These are phyloP conservation scores for Epinephelus coioides DNA, from an alignment of 2,797 vertebrate genomes.

Conservation along the genomic window DNA sequence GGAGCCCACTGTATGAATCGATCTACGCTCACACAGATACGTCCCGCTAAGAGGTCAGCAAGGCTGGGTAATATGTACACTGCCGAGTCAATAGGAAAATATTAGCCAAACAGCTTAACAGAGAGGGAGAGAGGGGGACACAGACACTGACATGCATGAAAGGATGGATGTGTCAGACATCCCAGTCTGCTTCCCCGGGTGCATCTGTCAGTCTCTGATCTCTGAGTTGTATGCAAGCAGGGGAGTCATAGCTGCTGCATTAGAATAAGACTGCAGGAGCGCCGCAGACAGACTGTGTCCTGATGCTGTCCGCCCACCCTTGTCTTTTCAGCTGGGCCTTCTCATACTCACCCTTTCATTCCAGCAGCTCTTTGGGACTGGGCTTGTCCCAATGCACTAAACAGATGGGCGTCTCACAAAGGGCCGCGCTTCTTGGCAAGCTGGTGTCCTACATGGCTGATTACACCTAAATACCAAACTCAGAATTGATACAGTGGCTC, in stretches of 20 bases:
- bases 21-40: constrained; percentile 70
- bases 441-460: constrained; percentile 98
- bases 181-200: constrained; percentile 65
- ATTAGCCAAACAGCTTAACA: constrained; percentile 80
- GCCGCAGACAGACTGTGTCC: constrained; percentile 76
- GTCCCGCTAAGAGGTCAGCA: constrained; percentile 71
- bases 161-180: constrained; percentile 64
- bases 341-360: constrained; percentile 80
- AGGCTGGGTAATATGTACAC: constrained; percentile 76
- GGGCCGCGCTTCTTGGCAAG: constrained; percentile 91
- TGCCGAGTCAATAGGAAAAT: constrained; percentile 80
- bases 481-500: constrained; percentile 97
- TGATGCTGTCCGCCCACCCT: constrained; percentile 79
- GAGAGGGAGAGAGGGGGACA: constrained; percentile 42
- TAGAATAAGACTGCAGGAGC: constrained; percentile 77
- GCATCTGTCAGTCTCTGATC: constrained; percentile 83
- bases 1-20: constrained; percentile 78
- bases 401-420: constrained; percentile 98
- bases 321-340: constrained; percentile 82
- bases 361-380: constrained; percentile 79
- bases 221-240: constrained; percentile 78
- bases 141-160: constrained; percentile 68
- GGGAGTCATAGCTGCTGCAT: constrained; percentile 71
- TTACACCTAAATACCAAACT: constrained; percentile 95
- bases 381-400: constrained; percentile 87